These are phyloP conservation scores for Ophion ellenae DNA, from an alignment of 2,888 invertebrate genomes.

Conservation along the genomic window DNA sequence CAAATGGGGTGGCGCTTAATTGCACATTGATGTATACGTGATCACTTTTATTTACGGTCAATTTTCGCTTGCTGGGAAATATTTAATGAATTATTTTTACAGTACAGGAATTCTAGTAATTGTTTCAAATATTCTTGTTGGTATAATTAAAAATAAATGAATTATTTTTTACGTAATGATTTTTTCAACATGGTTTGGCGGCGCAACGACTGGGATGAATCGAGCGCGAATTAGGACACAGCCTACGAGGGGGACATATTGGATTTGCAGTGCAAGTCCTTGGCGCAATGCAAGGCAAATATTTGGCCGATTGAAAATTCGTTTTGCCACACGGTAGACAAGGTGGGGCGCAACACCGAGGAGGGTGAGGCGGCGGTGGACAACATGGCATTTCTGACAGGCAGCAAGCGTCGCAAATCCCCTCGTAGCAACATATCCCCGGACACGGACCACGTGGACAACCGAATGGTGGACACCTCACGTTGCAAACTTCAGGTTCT, in stretches of 20 bases:
- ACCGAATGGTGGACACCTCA: slow-evolving; percentile 76
- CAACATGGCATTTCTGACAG: slow-evolving; percentile 72
- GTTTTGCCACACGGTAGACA: slow-evolving; percentile 54
- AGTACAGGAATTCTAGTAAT: no score
- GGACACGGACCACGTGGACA: slow-evolving; percentile 77
- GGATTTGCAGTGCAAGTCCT: slow-evolving; percentile 58
- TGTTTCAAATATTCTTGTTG: no score
- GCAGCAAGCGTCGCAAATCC: slow-evolving; percentile 73
- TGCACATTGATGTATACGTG: neutral
- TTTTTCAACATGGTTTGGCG: slow-evolving; percentile 42
- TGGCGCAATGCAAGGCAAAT: slow-evolving; percentile 42
- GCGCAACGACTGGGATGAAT: slow-evolving; percentile 9
- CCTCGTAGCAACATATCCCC: slow-evolving; percentile 73
- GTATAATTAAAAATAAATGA: neutral
- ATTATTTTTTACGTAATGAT: neutral
- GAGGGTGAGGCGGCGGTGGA: slow-evolving; percentile 66
- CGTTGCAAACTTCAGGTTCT: slow-evolving; percentile 76
- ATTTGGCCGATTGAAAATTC: slow-evolving; percentile 44
- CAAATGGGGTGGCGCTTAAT: neutral
- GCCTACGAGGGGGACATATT: slow-evolving; percentile 17
- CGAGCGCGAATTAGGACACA: slow-evolving; percentile 32
- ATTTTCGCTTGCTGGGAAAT: neutral
- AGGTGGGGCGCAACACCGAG: slow-evolving; percentile 67
- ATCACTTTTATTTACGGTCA: neutral
- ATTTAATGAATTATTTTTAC: neutral